phyloP scores from a whole-genome alignment of 2,888 invertebrate genomes.

The Megalurothrips usitatus region DNA sequence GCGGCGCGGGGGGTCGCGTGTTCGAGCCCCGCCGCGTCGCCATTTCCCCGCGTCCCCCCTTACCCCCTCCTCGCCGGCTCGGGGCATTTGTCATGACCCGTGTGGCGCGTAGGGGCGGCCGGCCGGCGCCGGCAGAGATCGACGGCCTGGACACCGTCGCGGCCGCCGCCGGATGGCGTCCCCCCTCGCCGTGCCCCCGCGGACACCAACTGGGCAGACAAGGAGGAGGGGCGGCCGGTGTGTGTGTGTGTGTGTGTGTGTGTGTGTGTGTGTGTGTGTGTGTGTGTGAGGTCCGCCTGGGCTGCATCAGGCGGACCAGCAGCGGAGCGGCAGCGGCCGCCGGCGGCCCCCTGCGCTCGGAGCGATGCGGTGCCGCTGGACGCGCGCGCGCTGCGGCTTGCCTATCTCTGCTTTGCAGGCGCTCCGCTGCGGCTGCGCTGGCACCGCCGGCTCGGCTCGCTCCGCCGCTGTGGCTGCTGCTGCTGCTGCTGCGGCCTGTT shows the following conservation, averaged over 20 bases:
- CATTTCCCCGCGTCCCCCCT: not conserved
- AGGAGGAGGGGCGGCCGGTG: not conserved
- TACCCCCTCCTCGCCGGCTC: not conserved
- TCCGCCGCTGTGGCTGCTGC: not conserved
- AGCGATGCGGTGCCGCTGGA: conserved; percentile 30
- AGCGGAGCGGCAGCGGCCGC: no score
- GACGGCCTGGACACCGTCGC: not conserved
- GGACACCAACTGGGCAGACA: not conserved
- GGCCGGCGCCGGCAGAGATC: not conserved
- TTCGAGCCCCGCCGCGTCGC: not conserved
- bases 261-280: no score
- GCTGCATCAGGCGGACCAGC: no score
- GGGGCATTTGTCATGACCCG: not conserved
- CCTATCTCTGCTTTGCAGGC: not conserved
- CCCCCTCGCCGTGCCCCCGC: not conserved
- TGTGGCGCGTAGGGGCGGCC: not conserved
- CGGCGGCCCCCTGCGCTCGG: conserved; percentile 35
- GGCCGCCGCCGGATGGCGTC: no score
- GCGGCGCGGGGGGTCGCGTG: not conserved
- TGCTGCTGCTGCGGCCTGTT: not conserved
- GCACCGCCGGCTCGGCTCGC: conserved; percentile 14
- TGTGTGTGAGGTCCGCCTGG: conserved; percentile 32
- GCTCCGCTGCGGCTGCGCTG: conserved; percentile 27
- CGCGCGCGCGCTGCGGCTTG: conserved; percentile 32
- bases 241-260: no score